Evolutionary conservation across 2,888 invertebrate species (phyloP), one percentile per base, ranked within the genome.

Genomic region (Osedax frankpressi): DNA sequence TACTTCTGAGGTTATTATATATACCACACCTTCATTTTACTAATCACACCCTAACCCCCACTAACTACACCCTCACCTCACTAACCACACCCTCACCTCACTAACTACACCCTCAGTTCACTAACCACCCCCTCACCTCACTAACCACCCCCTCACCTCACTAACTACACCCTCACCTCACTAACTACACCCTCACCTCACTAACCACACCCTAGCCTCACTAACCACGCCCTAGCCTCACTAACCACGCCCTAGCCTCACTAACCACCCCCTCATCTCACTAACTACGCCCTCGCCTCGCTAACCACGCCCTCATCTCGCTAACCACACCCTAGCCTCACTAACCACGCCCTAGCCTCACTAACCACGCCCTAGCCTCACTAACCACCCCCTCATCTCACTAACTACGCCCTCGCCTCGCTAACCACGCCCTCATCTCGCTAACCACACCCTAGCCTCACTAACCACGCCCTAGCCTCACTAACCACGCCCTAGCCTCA

Each of bases 1-100:
- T 76, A 98, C 97, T 0, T 92, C 97, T 0, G 95, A 98, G 87
- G 87, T 65, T 11, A 65, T 65, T 11, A 65, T 65, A 65, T 26
- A 3, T 11, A 24, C 24, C n/a, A n/a, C n/a, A n/a, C n/a, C n/a
- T n/a, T n/a, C n/a, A n/a, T n/a, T n/a, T n/a, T n/a, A n/a, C n/a
- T n/a, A n/a, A n/a, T n/a, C n/a, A n/a, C n/a, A n/a, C n/a, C n/a
- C n/a, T n/a, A n/a, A n/a, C 6, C 24, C 65, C n/a, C 25, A 65
- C n/a, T 26, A 25, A 6, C 26, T 11, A 24, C 24, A 26, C 24
- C n/a, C n/a, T 14, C 59, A 59, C 59, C 59, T 19, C 14, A 14
- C 59, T 59, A 14, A 14, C 14, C 59, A 14, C 59, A 14, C 59
- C 59, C 59, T 19, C 59, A n/a, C 24, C 65, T 65, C 25, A 65